Percentiles rank a stretch among this genome's conserved stretches.
Conservation (phyloP, 2,113 vertebrate genomes). For the Mesitornis unicolor region DNA sequence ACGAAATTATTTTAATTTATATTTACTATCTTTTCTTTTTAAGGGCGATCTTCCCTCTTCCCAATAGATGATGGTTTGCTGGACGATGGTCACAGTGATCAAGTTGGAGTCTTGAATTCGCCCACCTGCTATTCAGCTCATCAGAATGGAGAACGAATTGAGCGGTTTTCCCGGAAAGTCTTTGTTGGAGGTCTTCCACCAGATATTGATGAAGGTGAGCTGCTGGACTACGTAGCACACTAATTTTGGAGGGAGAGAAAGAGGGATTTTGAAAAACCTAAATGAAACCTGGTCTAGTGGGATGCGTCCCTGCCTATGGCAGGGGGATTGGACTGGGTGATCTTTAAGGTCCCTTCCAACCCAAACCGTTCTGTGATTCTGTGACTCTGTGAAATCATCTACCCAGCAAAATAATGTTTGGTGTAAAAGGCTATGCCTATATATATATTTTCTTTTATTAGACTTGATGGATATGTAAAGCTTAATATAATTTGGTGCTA, state of each 20-base stretch:
- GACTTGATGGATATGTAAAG: not conserved
- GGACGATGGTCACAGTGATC: constrained; percentile 90
- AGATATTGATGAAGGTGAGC: constrained; percentile 95
- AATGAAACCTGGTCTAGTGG: too few relatives aligned
- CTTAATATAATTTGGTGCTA: not conserved
- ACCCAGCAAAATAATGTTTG: not conserved
- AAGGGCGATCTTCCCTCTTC: constrained; percentile 95
- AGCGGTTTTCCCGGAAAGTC: constrained; percentile 97
- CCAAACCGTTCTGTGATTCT: too few relatives aligned
- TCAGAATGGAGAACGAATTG: constrained; percentile 93
- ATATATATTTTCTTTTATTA: not conserved
- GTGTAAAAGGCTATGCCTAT: not conserved
- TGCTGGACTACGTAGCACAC: not conserved
- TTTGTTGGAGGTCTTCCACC: constrained; percentile 96
- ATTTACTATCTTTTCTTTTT: constrained; percentile 40
- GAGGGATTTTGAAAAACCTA: not conserved
- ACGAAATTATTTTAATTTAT: not conserved
- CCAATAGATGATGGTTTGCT: constrained; percentile 95
- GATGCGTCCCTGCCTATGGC: too few relatives aligned
- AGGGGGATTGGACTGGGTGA: too few relatives aligned
- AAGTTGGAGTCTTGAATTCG: constrained; percentile 89
- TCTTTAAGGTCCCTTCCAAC: too few relatives aligned
- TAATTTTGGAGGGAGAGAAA: not conserved
- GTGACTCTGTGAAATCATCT: not conserved
- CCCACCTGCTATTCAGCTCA: constrained; percentile 89